phyloP scores from a whole-genome alignment of 2,113 vertebrate genomes.

The Strigops habroptila region DNA sequence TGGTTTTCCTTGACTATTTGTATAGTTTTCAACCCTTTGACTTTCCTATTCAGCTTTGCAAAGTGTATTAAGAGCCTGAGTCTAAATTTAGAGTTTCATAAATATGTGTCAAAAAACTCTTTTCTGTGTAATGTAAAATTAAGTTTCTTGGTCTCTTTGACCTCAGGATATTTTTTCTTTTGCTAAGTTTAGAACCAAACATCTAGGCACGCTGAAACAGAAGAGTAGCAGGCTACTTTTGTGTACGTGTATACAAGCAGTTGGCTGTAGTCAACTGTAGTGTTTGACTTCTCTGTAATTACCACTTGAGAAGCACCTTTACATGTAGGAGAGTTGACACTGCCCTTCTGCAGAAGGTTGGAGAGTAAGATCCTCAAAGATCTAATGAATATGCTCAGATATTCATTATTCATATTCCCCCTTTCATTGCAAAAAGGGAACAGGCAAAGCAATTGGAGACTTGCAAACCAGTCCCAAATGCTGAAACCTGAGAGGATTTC shows the following conservation, averaged over 20 bases:
- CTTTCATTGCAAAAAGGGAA: not conserved
- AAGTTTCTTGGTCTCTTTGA: not conserved
- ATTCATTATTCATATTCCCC: rapidly evolving
- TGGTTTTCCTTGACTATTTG: not conserved
- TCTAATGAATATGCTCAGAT: not conserved
- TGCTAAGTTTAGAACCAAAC: not conserved
- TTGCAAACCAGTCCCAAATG: not conserved
- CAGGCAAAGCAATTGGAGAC: not conserved
- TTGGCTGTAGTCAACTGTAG: not conserved
- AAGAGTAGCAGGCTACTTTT: not conserved
- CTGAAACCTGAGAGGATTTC: not conserved
- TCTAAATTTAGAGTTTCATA: constrained; percentile 8
- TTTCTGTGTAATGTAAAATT: not conserved
- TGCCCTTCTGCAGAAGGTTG: not conserved
- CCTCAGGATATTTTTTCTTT: not conserved
- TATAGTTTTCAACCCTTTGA: not conserved
- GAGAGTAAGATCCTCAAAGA: not conserved
- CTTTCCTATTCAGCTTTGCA: not conserved
- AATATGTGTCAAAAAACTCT: not conserved
- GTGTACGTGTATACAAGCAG: rapidly evolving
- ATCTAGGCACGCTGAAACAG: not conserved
- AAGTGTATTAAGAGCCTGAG: not conserved
- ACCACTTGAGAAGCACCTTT: not conserved
- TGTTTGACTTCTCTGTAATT: not conserved
- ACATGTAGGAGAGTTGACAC: not conserved